These are phyloP conservation scores for Dicerorhinus sumatrensis DNA, from an alignment of 2,113 vertebrate species.

Conservation along the genomic window DNA sequence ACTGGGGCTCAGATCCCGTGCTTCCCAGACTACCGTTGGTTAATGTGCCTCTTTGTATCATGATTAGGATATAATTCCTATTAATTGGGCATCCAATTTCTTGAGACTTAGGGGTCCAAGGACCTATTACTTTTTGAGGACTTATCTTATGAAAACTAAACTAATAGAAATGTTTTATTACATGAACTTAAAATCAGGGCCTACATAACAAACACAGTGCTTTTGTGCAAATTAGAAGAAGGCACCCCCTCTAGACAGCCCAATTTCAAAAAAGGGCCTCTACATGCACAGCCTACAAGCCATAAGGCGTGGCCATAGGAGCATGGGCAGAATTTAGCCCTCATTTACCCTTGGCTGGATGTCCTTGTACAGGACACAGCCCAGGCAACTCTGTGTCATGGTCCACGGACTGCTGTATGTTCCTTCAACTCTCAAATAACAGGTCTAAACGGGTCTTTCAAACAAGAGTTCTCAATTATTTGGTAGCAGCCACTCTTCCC, in stretches of 20 bases:
- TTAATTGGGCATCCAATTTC: neutral
- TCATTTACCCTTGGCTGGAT: neutral
- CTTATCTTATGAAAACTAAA: conserved; percentile 20
- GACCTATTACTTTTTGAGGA: neutral
- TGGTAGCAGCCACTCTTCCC: neutral
- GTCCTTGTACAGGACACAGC: neutral
- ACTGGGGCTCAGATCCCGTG: neutral
- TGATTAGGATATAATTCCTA: neutral
- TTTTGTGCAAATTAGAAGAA: conserved; percentile 26
- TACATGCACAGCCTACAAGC: neutral
- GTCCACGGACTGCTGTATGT: neutral
- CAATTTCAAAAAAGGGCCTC: neutral
- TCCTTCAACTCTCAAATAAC: neutral
- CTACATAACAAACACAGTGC: neutral
- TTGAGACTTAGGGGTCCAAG: neutral
- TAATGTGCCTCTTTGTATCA: neutral
- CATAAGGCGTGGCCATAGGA: neutral
- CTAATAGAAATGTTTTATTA: neutral
- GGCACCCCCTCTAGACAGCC: neutral
- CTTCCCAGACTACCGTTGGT: neutral
- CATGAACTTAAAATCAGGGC: neutral
- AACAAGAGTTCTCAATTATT: neutral
- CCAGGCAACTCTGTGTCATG: neutral
- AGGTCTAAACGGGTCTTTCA: neutral
- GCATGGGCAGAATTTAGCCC: neutral